phyloP scores from a whole-genome alignment of 2,113 vertebrate genomes.

The Pelecanus crispus region DNA sequence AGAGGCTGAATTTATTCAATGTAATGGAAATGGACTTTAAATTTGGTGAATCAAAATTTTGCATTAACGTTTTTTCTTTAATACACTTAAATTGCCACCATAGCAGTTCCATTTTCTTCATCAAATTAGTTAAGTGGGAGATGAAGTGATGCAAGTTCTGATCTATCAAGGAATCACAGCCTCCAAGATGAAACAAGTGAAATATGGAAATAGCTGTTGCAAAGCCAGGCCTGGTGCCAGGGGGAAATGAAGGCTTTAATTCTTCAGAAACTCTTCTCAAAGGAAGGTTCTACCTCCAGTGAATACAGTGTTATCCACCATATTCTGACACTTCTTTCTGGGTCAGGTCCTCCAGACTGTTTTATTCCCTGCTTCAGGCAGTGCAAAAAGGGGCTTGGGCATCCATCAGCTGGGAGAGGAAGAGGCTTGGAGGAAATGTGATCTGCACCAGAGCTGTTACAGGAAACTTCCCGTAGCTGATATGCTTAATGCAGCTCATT shows the following conservation, averaged over 20 bases:
- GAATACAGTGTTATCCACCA: not conserved
- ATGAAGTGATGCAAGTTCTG: slow-evolving; percentile 23
- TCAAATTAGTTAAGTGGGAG: slow-evolving; percentile 44
- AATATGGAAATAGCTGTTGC: not conserved
- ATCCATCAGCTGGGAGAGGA: not conserved
- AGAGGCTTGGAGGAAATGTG: not conserved
- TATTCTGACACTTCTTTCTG: not conserved
- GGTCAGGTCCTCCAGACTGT: not conserved
- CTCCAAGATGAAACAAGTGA: not conserved
- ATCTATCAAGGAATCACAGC: not conserved
- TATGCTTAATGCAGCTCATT: not conserved
- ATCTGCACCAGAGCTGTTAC: not conserved
- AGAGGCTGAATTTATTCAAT: slow-evolving; percentile 56
- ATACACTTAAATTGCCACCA: not conserved
- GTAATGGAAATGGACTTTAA: slow-evolving; percentile 55
- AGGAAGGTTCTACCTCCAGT: not conserved
- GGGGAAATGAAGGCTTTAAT: not conserved
- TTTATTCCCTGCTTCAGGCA: not conserved
- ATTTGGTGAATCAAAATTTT: slow-evolving; percentile 59
- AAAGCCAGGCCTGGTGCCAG: not conserved
- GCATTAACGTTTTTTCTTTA: slow-evolving; percentile 27
- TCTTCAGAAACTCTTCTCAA: not conserved
- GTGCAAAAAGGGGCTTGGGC: rapidly evolving
- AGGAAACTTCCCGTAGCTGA: not conserved
- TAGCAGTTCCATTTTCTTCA: slow-evolving; percentile 28